These are phyloP conservation scores for Apocrypta bakeri DNA, from an alignment of 1,140 invertebrate species.

Conservation along the genomic window DNA sequence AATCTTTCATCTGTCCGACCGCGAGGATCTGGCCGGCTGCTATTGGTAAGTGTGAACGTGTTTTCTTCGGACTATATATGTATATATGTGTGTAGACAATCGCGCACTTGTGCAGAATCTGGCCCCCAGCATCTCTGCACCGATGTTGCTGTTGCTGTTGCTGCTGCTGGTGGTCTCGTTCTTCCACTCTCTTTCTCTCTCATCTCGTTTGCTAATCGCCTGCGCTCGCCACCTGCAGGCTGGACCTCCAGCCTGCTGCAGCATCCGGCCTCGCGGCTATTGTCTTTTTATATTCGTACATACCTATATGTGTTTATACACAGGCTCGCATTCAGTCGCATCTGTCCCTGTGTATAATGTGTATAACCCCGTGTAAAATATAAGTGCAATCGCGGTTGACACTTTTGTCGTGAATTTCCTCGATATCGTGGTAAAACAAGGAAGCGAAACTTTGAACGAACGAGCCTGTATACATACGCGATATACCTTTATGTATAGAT, in stretches of 20 bases:
- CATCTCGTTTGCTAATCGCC: not conserved
- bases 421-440: no score
- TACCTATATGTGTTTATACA: not conserved
- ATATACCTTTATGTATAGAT: no score
- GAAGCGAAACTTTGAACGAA: no score
- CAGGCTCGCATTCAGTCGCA: no score
- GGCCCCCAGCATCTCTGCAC: not conserved
- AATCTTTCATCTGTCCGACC: not conserved
- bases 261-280: not conserved
- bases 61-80: not conserved
- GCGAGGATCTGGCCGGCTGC: not conserved
- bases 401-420: no score
- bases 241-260: no score
- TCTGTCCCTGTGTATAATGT: no score
- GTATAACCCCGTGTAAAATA: no score
- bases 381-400: no score
- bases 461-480: no score
- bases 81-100: not conserved
- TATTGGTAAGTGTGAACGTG: conserved; percentile 4
- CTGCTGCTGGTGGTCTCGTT: not conserved
- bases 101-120: not conserved
- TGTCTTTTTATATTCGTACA: not conserved
- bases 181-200: not conserved
- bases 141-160: no score
- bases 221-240: not conserved